phyloP scores from a whole-genome alignment of 2,113 vertebrate species.

The Sorex araneus region DNA sequence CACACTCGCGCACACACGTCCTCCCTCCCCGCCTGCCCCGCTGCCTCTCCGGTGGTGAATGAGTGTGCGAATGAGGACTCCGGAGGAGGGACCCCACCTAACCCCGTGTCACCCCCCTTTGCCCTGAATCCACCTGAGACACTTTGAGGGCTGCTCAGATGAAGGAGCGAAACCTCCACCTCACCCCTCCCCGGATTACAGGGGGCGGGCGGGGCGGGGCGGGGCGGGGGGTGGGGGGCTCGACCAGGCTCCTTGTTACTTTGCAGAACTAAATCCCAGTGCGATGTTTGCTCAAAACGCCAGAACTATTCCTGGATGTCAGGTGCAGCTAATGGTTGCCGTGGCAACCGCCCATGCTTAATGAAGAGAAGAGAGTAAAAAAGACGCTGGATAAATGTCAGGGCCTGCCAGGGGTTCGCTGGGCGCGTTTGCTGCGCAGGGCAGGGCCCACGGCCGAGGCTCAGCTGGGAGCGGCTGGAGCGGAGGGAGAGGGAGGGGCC shows the following conservation, averaged over 20 bases:
- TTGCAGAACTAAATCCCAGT: conserved; percentile 44
- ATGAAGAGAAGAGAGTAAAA: conserved; percentile 86
- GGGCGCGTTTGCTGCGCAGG: background rate
- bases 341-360: conserved; percentile 81
- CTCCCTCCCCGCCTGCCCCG: background rate
- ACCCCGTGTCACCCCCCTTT: background rate
- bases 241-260: background rate
- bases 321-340: conserved; percentile 85
- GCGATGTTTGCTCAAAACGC: conserved; percentile 76
- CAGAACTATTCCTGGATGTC: conserved; percentile 83
- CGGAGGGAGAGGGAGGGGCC: background rate
- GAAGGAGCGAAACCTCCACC: background rate
- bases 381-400: conserved; percentile 87
- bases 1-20: too few relatives aligned
- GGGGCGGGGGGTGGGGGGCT: background rate
- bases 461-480: conserved; percentile 49
- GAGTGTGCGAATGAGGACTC: background rate
- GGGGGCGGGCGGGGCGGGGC: background rate
- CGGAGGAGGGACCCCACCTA: background rate
- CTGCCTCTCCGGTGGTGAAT: background rate
- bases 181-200: background rate
- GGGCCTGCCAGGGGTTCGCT: conserved; percentile 40
- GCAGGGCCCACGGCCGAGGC: conserved; percentile 48
- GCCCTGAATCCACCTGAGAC: background rate
- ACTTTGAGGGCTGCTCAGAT: background rate